Base-by-base conservation (phyloP, 92 coral and sea anemone genomes). In the Palythoa grandiflora region DNA sequence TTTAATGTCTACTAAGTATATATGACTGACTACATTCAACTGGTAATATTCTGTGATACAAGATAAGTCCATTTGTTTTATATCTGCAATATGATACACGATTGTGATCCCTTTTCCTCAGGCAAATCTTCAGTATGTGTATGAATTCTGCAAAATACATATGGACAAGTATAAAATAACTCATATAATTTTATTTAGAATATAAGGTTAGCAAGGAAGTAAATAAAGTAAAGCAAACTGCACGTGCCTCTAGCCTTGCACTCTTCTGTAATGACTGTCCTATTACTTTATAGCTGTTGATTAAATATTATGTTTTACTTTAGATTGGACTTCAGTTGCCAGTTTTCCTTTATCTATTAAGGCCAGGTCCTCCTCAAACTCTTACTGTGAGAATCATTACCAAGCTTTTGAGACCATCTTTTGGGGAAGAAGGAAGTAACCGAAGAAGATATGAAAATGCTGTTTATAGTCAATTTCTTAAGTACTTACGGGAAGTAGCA, bases 401-500 rank as follows among this genome's bases (percentile, higher is more conserved):
- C 17, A 59, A 77, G 78, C 84, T 90, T 35, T 83, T 90, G 40
- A 53, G 59, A 60, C 71, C 92, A 17, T 12, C 50, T 12, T 90
- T 86, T 54, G 86, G 92, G 77, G 92, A 89, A n/a, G 68, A 61
- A 53, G 92, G 90, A 38, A 68, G 78, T 10, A 90, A 90, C 79
- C 53, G 77, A 52, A 90, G 92, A 71, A 61, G 52, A 76, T 52
- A 53, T 36, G 92, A 89, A 68, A 85, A 85, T 75, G 84, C 79
- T 37, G 78, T 89, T 53, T 89, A 86, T 61, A 48, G 77, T 28
- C 70, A 66, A 11, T 90, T 90, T 68, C 71, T 85, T 28, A 90
- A 90, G 84, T 90, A 86, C 80, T 17, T 90, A 21, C 71, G 92
- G 61, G 85, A 86, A 68, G 90, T 79, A 21, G 90, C 92, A 77